Base-by-base conservation (phyloP, 2,888 invertebrate species). In the Microctonus hyperodae region DNA sequence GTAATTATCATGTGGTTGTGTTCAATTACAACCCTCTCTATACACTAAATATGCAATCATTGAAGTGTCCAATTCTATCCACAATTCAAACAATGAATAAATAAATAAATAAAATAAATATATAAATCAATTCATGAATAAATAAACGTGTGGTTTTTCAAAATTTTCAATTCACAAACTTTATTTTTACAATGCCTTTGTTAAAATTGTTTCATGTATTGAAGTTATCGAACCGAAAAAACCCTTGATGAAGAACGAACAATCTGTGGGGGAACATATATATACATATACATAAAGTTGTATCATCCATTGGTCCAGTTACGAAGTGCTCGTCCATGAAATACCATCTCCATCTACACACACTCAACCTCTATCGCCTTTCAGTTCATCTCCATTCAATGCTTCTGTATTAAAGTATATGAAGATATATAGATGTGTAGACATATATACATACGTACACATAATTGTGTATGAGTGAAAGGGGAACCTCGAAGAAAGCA, bases 311-410 rank as follows among this genome's bases (percentile, higher is more conserved):
- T 33, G 31, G 65, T 58, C 22, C 53, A 59, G 58, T 33, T 51
- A 20, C 23, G 40, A n/a, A 70, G 65, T 68, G 31, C 33, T 66
- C 64, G 60, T 66, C 64, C 61, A 56, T 64, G 68, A 68, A 69
- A 68, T 58, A 65, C 62, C 53, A 61, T 62, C 53, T 62, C 51
- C 40, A 65, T 57, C 66, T 44, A 44, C 40, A 44, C 40, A 44
- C 16, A 44, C 44, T 44, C 44, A 44, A 44, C 44, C 44, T 44
- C 16, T 44, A 44, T 44, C 44, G 44, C 16, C 44, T 44, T 44
- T 44, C 44, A 44, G n/a, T 44, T 16, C 44, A 44, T 44, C 44
- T 44, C 44, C 16, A 44, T 44, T 44, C 44, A 44, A 44, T 6
- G 44, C 16, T 5, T 7, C 16, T 44, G 16, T 16, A 44, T 16